Conservation (phyloP, 2,888 invertebrate genomes). For the Stenoptilia bipunctidactyla region DNA sequence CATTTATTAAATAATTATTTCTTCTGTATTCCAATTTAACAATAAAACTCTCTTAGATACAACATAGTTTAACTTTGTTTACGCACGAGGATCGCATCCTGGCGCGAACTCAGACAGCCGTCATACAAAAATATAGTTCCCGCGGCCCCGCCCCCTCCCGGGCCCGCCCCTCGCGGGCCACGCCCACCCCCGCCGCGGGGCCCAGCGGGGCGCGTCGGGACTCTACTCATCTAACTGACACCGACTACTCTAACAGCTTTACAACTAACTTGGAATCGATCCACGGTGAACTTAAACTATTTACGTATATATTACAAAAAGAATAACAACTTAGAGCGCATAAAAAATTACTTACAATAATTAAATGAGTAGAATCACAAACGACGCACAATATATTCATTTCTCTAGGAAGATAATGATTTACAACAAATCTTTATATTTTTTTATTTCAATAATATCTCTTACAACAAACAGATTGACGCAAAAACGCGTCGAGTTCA, state of each 20-base stretch:
- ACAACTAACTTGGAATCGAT: no score
- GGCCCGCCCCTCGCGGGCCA: no score
- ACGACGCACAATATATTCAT: not conserved
- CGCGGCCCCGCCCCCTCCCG: no score
- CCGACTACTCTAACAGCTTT: no score
- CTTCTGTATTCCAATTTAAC: conserved; percentile 70
- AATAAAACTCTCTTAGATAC: conserved; percentile 72
- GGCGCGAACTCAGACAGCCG: conserved; percentile 20
- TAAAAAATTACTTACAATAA: no score
- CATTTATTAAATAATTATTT: conserved; percentile 69
- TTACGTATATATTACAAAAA: no score
- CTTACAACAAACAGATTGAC: not conserved
- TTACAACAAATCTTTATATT: not conserved
- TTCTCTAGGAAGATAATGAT: conserved; percentile 1
- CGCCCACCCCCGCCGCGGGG: conserved; percentile 4
- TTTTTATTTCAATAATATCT: not conserved
- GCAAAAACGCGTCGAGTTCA: not conserved
- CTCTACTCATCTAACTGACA: no score
- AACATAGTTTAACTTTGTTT: conserved; percentile 64
- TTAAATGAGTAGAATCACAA: no score
- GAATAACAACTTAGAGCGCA: no score
- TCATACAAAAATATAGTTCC: conserved; percentile 37
- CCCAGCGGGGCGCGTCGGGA: no score
- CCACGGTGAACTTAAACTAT: no score
- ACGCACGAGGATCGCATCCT: conserved; percentile 55